phyloP scores from a whole-genome alignment of 1,140 invertebrate genomes.

The Pseudomyrmex dendroicus region DNA sequence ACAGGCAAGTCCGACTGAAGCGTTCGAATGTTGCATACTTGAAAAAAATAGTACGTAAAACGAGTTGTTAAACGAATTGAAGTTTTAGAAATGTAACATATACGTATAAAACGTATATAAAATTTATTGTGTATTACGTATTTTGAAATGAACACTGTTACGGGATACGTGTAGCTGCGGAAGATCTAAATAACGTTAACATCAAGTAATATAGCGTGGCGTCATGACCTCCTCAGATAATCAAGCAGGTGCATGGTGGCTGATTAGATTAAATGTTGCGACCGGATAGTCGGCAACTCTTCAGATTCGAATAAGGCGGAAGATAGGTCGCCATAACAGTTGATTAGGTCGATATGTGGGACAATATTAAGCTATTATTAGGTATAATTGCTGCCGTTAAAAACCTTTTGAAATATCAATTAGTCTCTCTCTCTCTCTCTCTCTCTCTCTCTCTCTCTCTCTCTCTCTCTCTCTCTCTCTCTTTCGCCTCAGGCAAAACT shows the following conservation, averaged over 20 bases:
- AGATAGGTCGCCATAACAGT: constrained; percentile 33
- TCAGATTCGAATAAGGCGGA: constrained; percentile 15
- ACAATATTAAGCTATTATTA: constrained; percentile 30
- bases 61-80: no score
- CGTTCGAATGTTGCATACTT: constrained; percentile 1
- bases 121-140: background rate
- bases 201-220: constrained; percentile 1
- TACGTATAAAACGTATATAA: background rate
- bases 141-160: background rate
- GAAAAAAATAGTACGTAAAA: no score
- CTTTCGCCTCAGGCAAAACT: constrained; percentile 2
- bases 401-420: constrained; percentile 7
- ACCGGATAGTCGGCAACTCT: background rate
- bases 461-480: background rate
- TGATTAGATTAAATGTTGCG: constrained; percentile 40
- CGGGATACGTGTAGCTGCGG: background rate
- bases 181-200: constrained; percentile 31
- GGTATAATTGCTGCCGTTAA: constrained; percentile 8
- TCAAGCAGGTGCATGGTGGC: constrained; percentile 25
- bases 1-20: constrained; percentile 15
- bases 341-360: constrained; percentile 28
- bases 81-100: background rate
- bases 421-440: background rate
- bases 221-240: constrained; percentile 31
- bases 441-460: no score